Percentiles rank a stretch among this genome's conserved stretches.
Evolutionary conservation across 2,888 invertebrate genomes (phyloP).

Genomic region (Synanthedon vespiformis): DNA sequence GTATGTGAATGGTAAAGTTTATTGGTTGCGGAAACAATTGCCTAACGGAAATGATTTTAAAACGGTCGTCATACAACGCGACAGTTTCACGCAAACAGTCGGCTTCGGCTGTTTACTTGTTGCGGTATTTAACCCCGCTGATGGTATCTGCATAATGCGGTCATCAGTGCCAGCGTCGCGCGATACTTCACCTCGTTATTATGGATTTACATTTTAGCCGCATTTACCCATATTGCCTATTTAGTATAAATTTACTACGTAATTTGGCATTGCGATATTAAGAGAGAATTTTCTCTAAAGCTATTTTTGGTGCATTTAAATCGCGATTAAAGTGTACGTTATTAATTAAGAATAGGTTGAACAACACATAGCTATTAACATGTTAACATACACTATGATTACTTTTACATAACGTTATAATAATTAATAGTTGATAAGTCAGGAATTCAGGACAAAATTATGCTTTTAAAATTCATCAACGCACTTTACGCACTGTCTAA

Average conservation of each 20-base stretch:
- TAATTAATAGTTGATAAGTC: too few relatives aligned
- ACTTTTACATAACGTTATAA: slow-evolving; percentile 23
- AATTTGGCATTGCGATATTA: slow-evolving; percentile 12
- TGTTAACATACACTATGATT: slow-evolving; percentile 52
- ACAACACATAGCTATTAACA: slow-evolving; percentile 51
- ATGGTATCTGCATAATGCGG: slow-evolving; percentile 63
- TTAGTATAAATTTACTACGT: slow-evolving; percentile 32
- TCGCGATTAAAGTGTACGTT: neutral
- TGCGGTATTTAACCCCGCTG: slow-evolving; percentile 56
- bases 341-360: neutral
- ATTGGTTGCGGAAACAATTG: neutral
- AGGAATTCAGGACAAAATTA: too few relatives aligned
- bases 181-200: slow-evolving; percentile 48
- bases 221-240: slow-evolving; percentile 35
- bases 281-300: neutral
- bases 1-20: neutral
- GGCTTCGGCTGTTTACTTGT: slow-evolving; percentile 54
- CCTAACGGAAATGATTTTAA: slow-evolving; percentile 10
- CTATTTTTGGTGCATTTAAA: neutral
- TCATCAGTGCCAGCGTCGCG: slow-evolving; percentile 39
- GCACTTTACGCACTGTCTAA: too few relatives aligned
- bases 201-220: slow-evolving; percentile 54
- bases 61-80: slow-evolving; percentile 7
- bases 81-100: slow-evolving; percentile 17
- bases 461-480: too few relatives aligned